Base-by-base conservation (phyloP, 1,140 invertebrate species). In the Aphidius ervi region DNA sequence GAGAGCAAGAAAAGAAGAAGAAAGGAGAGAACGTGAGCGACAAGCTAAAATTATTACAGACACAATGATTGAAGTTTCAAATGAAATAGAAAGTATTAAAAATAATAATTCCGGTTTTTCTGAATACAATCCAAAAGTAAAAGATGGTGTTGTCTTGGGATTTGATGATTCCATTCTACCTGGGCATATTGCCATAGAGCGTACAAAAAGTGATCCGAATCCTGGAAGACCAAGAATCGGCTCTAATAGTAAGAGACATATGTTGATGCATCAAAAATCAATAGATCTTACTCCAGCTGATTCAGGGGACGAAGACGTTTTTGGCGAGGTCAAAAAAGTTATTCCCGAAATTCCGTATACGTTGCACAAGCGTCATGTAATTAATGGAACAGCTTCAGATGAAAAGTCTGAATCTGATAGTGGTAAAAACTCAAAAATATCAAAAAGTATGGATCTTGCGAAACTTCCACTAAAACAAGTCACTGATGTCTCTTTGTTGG, bases 191-290 rank as follows among this genome's bases (percentile, higher is more conserved):
- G 87, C 88, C 1, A 88, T 92, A 0, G 90, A 92, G 74, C 81
- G 90, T 58, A 92, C 90, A 6, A 92, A 92, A 71, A 92, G 89
- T 66, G 91, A 93, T 80, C 90, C 91, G 1, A 91, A 91, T 70
- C 85, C 88, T 0, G 84, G 86, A 65, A 82, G 88, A 53, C 86
- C 86, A 56, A 81, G 87, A 48, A 79, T 90, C 61, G 87, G 85
- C 58, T 88, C 87, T 31, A 88, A 85, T 68, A 87, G 84, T 8
- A 82, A 88, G 40, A 82, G 89, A 3, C 85, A 89, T 70, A 84
- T 90, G 45, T 74, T 93, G n/a, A 91, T 89, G 83, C 90, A 92
- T 74, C 91, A 92, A 67, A 92, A 92, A 71, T 92, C 89, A 0
- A 91, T 93, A 62, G 91, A 92, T 70, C 75, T 92, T 6, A 91